Evolutionary conservation across 2,797 vertebrate species (phyloP), one percentile per base, ranked within the genome.

Genomic region (Coreius guichenoti): DNA sequence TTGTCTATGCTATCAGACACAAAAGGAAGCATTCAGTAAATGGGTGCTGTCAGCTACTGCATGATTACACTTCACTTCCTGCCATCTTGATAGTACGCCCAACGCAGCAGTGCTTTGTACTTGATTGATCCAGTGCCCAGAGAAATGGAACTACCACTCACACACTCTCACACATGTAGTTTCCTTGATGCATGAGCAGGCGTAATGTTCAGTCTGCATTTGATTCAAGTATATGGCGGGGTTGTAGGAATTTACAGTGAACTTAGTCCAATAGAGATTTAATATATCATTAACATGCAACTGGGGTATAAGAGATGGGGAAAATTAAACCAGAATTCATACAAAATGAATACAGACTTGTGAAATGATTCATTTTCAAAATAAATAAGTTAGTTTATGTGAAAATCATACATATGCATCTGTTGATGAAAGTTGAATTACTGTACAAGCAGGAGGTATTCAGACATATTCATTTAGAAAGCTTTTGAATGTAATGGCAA

Each of bases 61-160:
- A 90, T 89, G 91, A 67, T 82, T 89, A 86, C 89, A 83, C n/a
- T 63, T 83, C 76, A 80, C 43, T n/a, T 70, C 54, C 56, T 31
- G 26, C 49, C 89, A 81, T 85, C 36, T 58, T 88, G 91, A 91
- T 85, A 92, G 91, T 85, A 86, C 88, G 88, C 91, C 89, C 91
- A 86, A 84, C 45, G 61, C 85, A 74, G 83, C 89, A 90, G 69
- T 31, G 49, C 90, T 87, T 87, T 73, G 81, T 82, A 86, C 82
- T 68, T 77, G 23, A 87, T 88, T 90, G 90, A 91, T 90, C 88
- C 89, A 91, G 90, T 89, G 86, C 84, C 86, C 67, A 84, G 89
- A 87, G 89, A 91, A 87, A 91, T 86, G 88, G 23, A 80, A 6
- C 54, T 72, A 49, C 26, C 36, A 58, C 39, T 45, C 49, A 72